Evolutionary conservation across 2,797 vertebrate genomes (phyloP).

Genomic region (Microctenopoma lineatum): DNA sequence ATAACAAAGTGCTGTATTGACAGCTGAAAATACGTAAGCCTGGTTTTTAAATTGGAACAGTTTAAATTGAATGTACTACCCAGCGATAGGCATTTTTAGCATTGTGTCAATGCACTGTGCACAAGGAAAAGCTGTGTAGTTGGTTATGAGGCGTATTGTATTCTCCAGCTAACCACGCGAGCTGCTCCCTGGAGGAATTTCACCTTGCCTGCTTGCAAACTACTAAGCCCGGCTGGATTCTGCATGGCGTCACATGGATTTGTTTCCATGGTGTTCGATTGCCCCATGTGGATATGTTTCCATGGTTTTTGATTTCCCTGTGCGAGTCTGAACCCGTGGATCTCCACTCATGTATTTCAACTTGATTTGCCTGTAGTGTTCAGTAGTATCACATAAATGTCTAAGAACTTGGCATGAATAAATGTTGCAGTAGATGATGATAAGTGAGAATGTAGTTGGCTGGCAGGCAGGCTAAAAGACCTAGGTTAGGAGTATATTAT

Average conservation of each 20-base stretch:
- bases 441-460: neutral
- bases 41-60: slow-evolving; percentile 11
- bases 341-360: slow-evolving; percentile 56
- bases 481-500: neutral
- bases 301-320: slow-evolving; percentile 70
- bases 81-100: neutral
- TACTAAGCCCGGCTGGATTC: slow-evolving; percentile 46
- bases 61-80: slow-evolving; percentile 12
- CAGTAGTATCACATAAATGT: slow-evolving; percentile 42
- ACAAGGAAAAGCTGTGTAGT: slow-evolving; percentile 18
- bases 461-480: slow-evolving; percentile 2
- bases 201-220: slow-evolving; percentile 53
- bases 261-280: slow-evolving; percentile 69
- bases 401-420: slow-evolving; percentile 22
- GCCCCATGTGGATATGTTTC: slow-evolving; percentile 74
- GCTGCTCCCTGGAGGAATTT: slow-evolving; percentile 46
- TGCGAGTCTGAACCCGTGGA: slow-evolving; percentile 60
- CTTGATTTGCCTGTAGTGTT: slow-evolving; percentile 47
- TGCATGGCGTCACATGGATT: slow-evolving; percentile 60
- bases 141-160: slow-evolving; percentile 22
- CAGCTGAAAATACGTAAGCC: slow-evolving; percentile 21
- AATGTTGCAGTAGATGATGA: slow-evolving; percentile 6
- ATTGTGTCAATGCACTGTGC: neutral
- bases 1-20: slow-evolving; percentile 10
- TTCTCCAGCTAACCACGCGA: slow-evolving; percentile 31